These are phyloP conservation scores for Galeruca laticollis DNA, from an alignment of 2,888 invertebrate species.

Conservation along the genomic window DNA sequence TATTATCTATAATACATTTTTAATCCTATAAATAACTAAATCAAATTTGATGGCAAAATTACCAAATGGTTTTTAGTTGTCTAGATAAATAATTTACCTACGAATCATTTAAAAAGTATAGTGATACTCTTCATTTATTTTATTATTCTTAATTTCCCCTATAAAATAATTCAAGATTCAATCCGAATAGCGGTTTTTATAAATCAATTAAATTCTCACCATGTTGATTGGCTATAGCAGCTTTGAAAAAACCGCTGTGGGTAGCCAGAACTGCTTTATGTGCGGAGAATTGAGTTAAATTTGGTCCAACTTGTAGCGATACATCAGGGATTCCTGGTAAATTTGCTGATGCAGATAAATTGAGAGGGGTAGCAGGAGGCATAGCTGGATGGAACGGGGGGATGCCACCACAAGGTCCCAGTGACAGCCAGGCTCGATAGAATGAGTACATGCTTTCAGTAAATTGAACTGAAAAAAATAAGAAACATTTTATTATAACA, in stretches of 20 bases:
- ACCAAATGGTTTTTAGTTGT: no score
- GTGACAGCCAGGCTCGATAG: constrained; percentile 66
- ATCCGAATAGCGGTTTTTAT: no score
- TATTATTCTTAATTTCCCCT: no score
- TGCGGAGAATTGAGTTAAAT: constrained; percentile 76
- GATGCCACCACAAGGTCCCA: constrained; percentile 57
- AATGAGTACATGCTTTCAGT: constrained; percentile 64
- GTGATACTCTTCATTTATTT: no score
- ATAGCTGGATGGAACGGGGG: constrained; percentile 48
- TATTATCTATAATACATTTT: no score
- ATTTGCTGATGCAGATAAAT: constrained; percentile 50
- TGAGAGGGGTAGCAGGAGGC: constrained; percentile 52
- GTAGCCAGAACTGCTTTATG: constrained; percentile 75
- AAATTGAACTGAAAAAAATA: constrained; percentile 23
- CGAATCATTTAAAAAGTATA: no score
- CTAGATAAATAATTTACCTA: no score
- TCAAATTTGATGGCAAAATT: no score
- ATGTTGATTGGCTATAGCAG: constrained; percentile 68
- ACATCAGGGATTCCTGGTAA: constrained; percentile 70
- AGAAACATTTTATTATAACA: background rate
- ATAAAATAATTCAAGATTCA: background rate
- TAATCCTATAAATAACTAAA: no score
- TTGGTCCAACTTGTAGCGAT: constrained; percentile 74
- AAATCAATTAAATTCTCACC: constrained; percentile 53
- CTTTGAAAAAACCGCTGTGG: constrained; percentile 80